Evolutionary conservation across 2,888 invertebrate genomes (phyloP), one percentile per base, ranked within the genome.

Genomic region (Tachina lurida): DNA sequence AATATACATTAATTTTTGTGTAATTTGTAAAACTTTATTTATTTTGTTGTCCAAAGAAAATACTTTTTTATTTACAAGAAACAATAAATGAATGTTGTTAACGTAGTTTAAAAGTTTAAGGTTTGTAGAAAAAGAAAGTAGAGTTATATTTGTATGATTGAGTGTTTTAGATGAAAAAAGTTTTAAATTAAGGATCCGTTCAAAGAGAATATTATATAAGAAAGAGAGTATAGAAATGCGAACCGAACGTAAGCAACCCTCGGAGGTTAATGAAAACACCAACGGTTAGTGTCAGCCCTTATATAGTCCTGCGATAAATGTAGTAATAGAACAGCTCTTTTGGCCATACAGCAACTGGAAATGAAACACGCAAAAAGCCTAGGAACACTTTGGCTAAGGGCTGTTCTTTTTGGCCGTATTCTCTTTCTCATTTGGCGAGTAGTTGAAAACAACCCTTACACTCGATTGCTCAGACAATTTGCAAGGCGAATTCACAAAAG

Each of bases 181-280:
- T 78, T 73, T 45, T 84, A 92, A 91, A 90, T 90, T 89, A 91
- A 90, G 89, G 89, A 90, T 91, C 90, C 90, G 90, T 90, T 90
- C 90, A 91, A 86, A 91, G 90, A 91, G 90, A 90, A 92, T 92
- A 90, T 92, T 92, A 91, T 92, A 91, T 92, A 93, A 92, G 92
- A 83, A 86, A 86, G 83, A 93, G 92, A 93, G 92, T 92, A 92
- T 92, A 93, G 92, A 93, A 93, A 92, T 93, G 92, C 93, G 93
- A 93, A 93, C 93, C 93, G 93, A 92, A 93, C 92, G 91, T 92
- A 92, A 92, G 91, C 92, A 93, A 93, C 92, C 93, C 92, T 93
- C 93, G 92, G 91, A 93, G 92, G 93, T 92, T 92, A 93, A 93
- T 93, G 92, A 93, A 91, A 91, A 90, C 89, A 89, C 90, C 90